A percentile compares a stretch with the other conserved stretches of the same genome.
Conservation (phyloP, 2,797 vertebrate genomes). For the Serranus cabrilla region DNA sequence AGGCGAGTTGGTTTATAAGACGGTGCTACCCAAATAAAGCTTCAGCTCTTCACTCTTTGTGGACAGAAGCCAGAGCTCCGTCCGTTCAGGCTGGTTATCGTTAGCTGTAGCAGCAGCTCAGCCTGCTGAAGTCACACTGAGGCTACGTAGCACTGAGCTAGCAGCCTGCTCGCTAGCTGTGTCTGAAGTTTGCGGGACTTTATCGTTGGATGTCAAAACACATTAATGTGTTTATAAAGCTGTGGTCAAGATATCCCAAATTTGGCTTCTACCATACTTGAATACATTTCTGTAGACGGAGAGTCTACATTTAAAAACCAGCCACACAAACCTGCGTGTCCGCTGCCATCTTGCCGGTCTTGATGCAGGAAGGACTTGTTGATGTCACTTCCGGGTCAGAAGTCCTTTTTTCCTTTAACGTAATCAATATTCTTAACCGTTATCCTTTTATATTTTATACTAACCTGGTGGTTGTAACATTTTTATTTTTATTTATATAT, state of each 20-base stretch:
- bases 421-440: not conserved
- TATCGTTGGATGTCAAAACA: not conserved
- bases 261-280: accelerated
- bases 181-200: not conserved
- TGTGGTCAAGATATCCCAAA: accelerated
- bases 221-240: accelerated
- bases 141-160: slow-evolving; percentile 68
- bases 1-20: accelerated
- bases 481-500: too few relatives aligned
- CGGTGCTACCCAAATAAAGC: accelerated
- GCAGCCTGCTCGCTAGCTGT: slow-evolving; percentile 46
- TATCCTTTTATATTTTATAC: not conserved
- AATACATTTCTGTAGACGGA: too few relatives aligned
- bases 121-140: slow-evolving; percentile 26
- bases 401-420: not conserved
- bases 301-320: slow-evolving; percentile 38
- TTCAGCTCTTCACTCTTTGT: accelerated
- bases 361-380: slow-evolving; percentile 87
- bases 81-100: not conserved
- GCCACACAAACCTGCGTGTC: slow-evolving; percentile 94
- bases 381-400: slow-evolving; percentile 81
- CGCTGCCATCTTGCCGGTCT: slow-evolving; percentile 95
- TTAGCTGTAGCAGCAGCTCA: slow-evolving; percentile 8
- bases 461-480: too few relatives aligned
- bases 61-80: not conserved